These are phyloP conservation scores for Thomomys bottae DNA, from an alignment of 2,113 vertebrate genomes.

Conservation along the genomic window DNA sequence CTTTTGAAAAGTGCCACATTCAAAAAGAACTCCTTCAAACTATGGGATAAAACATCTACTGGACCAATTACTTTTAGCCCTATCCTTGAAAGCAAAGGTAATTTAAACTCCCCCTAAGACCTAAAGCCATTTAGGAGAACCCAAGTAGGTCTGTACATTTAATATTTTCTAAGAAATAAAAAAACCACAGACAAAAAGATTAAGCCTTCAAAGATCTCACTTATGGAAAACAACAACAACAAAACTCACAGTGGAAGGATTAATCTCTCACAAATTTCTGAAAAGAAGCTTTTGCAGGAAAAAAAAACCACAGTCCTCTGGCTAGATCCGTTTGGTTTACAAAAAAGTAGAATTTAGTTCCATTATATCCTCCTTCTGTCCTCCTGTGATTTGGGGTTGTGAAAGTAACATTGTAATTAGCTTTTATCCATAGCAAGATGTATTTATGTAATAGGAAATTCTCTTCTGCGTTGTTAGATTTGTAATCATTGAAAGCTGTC, in stretches of 20 bases:
- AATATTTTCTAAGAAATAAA: constrained; percentile 63
- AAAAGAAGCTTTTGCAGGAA: constrained; percentile 62
- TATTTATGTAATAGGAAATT: constrained; percentile 63
- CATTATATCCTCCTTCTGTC: constrained; percentile 50
- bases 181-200: constrained; percentile 63
- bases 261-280: constrained; percentile 60
- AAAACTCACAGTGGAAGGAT: constrained; percentile 63
- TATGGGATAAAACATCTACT: constrained; percentile 49
- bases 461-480: constrained; percentile 43
- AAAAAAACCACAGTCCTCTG: too few relatives aligned
- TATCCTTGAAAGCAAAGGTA: constrained; percentile 59
- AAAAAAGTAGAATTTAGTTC: constrained; percentile 62
- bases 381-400: constrained; percentile 51
- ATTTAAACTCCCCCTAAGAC: constrained; percentile 18
- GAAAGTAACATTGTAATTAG: constrained; percentile 71
- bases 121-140: constrained; percentile 60
- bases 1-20: constrained; percentile 58
- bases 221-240: constrained; percentile 72
- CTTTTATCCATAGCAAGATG: constrained; percentile 67
- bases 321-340: constrained; percentile 68
- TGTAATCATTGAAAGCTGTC: constrained; percentile 18
- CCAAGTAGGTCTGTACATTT: constrained; percentile 38
- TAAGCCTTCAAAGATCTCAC: constrained; percentile 70
- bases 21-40: constrained; percentile 50
- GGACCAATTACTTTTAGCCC: constrained; percentile 62